Conservation (phyloP, 2,113 vertebrate genomes). For the Phocoena phocoena region DNA sequence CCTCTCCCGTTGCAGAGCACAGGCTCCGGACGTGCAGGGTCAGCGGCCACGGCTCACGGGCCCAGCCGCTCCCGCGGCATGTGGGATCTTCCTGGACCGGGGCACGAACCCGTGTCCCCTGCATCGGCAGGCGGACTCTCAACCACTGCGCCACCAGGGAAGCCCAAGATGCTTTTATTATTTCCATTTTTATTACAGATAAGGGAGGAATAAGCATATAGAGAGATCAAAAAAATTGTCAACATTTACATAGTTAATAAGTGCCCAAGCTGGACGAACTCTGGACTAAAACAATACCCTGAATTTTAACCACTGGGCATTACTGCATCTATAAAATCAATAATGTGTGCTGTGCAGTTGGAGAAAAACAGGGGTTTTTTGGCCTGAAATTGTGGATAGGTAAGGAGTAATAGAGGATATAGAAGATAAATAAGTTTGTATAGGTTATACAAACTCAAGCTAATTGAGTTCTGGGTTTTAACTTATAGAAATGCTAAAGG, state of each 20-base stretch:
- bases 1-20: no score
- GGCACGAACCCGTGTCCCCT: no score
- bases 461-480: background rate
- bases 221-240: background rate
- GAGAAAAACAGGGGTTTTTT: background rate
- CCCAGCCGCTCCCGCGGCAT: no score
- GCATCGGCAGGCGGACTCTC: no score
- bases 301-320: background rate
- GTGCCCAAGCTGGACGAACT: background rate
- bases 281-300: background rate
- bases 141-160: no score
- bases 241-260: background rate
- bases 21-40: no score
- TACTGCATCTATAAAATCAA: background rate
- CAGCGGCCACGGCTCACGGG: no score
- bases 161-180: background rate
- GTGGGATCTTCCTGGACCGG: no score
- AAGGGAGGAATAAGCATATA: background rate
- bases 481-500: background rate
- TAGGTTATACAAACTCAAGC: background rate
- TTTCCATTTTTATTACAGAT: background rate
- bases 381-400: background rate
- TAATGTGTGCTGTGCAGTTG: background rate
- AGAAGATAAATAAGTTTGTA: background rate
- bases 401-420: background rate